phyloP scores from a whole-genome alignment of 2,797 vertebrate genomes.

The Ptychobarbus kaznakovi region DNA sequence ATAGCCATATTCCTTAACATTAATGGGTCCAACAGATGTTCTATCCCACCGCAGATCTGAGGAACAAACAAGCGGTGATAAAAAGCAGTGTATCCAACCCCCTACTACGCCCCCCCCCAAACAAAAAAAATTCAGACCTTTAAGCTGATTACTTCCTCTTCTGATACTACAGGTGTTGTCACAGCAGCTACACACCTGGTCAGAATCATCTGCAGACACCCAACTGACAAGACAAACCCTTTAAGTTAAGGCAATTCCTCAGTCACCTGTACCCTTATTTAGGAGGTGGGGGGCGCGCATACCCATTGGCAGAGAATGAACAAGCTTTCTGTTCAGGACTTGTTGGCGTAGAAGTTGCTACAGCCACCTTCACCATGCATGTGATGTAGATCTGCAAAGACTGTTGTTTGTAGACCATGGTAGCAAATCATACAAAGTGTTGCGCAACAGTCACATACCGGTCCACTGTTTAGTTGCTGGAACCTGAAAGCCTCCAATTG shows the following conservation, averaged over 20 bases:
- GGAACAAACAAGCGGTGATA: background rate
- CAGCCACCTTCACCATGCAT: conserved; percentile 72
- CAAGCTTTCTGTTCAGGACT: conserved; percentile 71
- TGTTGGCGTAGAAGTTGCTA: background rate
- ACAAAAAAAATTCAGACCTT: background rate
- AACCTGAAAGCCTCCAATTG: conserved; percentile 77
- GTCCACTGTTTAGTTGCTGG: conserved; percentile 51
- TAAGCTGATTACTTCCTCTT: background rate
- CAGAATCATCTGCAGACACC: conserved; percentile 63
- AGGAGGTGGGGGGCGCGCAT: conserved; percentile 25
- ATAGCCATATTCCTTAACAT: background rate
- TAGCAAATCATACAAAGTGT: rapidly evolving
- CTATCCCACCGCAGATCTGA: background rate
- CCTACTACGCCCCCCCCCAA: too few species aligned
- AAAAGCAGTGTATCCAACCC: too few species aligned
- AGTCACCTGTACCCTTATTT: rapidly evolving
- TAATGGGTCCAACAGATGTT: background rate
- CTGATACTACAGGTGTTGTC: conserved; percentile 61
- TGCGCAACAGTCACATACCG: conserved; percentile 49
- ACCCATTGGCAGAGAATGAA: conserved; percentile 66
- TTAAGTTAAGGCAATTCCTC: rapidly evolving
- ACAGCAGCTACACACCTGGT: conserved; percentile 69
- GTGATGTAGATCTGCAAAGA: conserved; percentile 73
- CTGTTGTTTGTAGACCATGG: background rate
- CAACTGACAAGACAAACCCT: conserved; percentile 62